Percentiles rank a stretch among this genome's conserved stretches.
Conservation (phyloP, 2,888 invertebrate genomes). For the Pelosia muscerda region DNA sequence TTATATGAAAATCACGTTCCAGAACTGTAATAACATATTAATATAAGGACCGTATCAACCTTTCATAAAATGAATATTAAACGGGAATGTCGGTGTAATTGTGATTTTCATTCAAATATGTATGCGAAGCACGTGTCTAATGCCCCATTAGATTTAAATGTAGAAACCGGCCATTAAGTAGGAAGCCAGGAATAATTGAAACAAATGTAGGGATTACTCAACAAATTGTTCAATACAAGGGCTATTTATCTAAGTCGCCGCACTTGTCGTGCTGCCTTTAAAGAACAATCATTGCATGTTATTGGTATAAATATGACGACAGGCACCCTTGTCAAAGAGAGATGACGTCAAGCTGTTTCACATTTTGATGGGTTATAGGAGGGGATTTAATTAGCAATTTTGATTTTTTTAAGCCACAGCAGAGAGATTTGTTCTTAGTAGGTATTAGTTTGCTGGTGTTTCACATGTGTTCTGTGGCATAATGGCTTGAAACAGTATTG, state of each 20-base stretch:
- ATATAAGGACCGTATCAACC: slow-evolving; percentile 60
- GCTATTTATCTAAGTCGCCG: slow-evolving; percentile 82
- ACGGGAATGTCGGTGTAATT: slow-evolving; percentile 65
- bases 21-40: slow-evolving; percentile 55
- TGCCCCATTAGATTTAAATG: slow-evolving; percentile 69
- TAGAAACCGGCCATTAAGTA: slow-evolving; percentile 73
- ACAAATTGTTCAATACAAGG: slow-evolving; percentile 85
- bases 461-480: neutral
- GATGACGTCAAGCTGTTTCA: neutral
- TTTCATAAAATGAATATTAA: slow-evolving; percentile 59
- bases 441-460: neutral
- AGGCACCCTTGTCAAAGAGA: slow-evolving; percentile 33
- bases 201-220: slow-evolving; percentile 85
- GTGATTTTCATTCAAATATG: slow-evolving; percentile 61
- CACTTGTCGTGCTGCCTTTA: slow-evolving; percentile 57
- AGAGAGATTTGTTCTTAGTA: neutral
- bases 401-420: neutral
- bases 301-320: slow-evolving; percentile 67
- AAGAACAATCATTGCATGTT: slow-evolving; percentile 71
- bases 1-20: slow-evolving; percentile 56
- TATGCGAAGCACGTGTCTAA: slow-evolving; percentile 73
- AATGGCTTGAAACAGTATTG: neutral
- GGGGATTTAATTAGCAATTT: neutral
- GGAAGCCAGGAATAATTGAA: slow-evolving; percentile 84
- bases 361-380: neutral